These are phyloP conservation scores for Epinephelus malabaricus DNA, from an alignment of 2,797 vertebrate genomes.

Conservation along the genomic window DNA sequence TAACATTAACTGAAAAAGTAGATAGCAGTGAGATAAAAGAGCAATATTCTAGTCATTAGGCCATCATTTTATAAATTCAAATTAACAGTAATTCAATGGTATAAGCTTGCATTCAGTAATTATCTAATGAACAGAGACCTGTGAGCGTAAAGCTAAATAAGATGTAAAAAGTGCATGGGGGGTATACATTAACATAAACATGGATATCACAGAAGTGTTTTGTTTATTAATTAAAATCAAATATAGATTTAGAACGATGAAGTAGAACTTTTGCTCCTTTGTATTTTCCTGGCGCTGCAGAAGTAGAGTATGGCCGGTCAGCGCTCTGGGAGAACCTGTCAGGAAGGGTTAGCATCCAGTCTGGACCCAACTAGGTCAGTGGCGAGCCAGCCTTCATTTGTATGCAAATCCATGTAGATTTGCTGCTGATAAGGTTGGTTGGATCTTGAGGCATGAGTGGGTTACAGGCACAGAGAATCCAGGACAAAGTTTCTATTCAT, in stretches of 20 bases:
- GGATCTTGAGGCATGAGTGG: constrained; percentile 74
- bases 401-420: constrained; percentile 86
- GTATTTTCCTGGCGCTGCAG: constrained; percentile 47
- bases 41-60: neutral
- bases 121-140: neutral
- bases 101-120: neutral
- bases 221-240: constrained; percentile 17
- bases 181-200: neutral
- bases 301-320: constrained; percentile 54
- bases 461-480: constrained; percentile 66
- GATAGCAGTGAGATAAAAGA: neutral
- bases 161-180: neutral
- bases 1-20: neutral
- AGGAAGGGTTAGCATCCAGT: constrained; percentile 74
- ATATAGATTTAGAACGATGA: constrained; percentile 27
- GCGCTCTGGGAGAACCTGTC: constrained; percentile 78
- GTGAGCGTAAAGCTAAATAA: neutral
- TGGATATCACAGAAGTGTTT: neutral
- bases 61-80: neutral
- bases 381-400: constrained; percentile 78
- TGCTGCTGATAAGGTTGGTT: constrained; percentile 82
- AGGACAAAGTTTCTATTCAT: constrained; percentile 72
- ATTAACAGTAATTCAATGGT: neutral
- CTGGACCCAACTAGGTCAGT: constrained; percentile 80
- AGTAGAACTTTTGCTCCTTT: constrained; percentile 40